A percentile compares a stretch with the other conserved stretches of the same genome.
Conservation (phyloP, 2,113 vertebrate genomes). For the Otocyon megalotis region DNA sequence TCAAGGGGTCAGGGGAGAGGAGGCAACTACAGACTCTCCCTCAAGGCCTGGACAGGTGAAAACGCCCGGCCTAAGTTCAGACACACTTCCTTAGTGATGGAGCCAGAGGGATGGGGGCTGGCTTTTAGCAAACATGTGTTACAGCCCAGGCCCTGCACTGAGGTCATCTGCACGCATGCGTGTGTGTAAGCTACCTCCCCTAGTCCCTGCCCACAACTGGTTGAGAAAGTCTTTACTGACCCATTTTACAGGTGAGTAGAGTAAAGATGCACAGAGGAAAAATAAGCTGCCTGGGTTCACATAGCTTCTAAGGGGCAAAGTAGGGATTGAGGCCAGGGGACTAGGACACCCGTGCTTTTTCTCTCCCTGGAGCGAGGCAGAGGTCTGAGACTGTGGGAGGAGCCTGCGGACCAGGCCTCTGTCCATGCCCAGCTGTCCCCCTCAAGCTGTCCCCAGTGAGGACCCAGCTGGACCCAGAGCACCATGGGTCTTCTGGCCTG, state of each 20-base stretch:
- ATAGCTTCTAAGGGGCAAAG: background rate
- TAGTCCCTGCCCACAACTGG: background rate
- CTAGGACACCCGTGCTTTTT: background rate
- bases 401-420: background rate
- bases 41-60: background rate
- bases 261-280: background rate
- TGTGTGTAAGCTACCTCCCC: rapidly evolving
- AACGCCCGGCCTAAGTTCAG: background rate
- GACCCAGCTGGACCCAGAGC: background rate
- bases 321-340: background rate
- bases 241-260: background rate
- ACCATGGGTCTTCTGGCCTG: background rate
- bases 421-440: background rate
- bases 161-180: background rate
- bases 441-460: background rate
- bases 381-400: background rate
- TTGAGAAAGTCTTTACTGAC: background rate
- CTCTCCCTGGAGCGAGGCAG: background rate
- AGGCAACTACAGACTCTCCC: background rate
- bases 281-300: background rate
- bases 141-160: background rate
- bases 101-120: background rate
- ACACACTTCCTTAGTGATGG: background rate
- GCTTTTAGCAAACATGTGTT: background rate
- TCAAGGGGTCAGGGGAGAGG: background rate